These are phyloP conservation scores for Chaitophorus viminalis DNA, from an alignment of 2,888 invertebrate species.

Conservation along the genomic window DNA sequence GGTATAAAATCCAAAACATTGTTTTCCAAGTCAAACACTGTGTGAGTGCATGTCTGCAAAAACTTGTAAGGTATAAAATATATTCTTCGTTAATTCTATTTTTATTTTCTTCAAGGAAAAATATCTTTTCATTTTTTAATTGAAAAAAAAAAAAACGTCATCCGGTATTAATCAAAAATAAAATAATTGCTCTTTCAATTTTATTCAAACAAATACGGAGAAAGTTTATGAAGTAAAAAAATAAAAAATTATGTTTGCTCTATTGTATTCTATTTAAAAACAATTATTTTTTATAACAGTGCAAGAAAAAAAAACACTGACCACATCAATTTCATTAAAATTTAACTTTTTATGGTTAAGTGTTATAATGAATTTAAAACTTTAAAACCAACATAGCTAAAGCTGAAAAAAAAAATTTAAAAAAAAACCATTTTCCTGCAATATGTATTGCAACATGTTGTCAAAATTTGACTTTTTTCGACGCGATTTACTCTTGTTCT, in stretches of 20 bases:
- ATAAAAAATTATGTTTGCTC: too few relatives aligned
- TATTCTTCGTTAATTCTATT: not conserved
- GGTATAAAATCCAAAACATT: too few relatives aligned
- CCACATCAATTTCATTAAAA: not conserved
- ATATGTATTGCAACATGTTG: too few relatives aligned
- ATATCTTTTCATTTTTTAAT: not conserved
- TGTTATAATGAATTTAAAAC: slow-evolving; percentile 19
- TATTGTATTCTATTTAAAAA: not conserved
- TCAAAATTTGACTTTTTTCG: too few relatives aligned
- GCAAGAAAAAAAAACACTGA: not conserved
- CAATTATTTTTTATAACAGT: slow-evolving; percentile 32
- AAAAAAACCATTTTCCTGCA: not conserved
- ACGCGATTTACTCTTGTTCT: too few relatives aligned
- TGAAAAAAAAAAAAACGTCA: too few relatives aligned
- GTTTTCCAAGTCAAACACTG: too few relatives aligned
- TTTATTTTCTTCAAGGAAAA: not conserved
- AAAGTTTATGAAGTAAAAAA: too few relatives aligned
- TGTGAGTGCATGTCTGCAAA: not conserved
- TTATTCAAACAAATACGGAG: too few relatives aligned
- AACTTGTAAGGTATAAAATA: not conserved
- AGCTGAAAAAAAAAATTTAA: not conserved
- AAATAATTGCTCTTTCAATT: too few relatives aligned
- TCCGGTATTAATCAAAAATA: too few relatives aligned
- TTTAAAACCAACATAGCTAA: not conserved
- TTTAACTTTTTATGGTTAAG: not conserved